These are phyloP conservation scores for Cyclargus thomasi DNA, from an alignment of 1,140 invertebrate genomes.

Conservation along the genomic window DNA sequence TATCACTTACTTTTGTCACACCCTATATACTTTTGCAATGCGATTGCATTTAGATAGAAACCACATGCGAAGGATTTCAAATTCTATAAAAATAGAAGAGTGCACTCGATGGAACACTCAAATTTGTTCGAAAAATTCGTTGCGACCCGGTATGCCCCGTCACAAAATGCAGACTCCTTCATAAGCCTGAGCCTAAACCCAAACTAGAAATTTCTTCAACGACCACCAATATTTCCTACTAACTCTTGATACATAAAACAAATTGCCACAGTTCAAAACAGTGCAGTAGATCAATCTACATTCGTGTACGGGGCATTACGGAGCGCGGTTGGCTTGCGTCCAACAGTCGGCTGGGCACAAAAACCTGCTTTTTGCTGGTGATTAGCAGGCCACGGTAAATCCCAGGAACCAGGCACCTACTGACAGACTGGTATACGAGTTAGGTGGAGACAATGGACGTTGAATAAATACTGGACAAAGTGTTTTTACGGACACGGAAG, in stretches of 20 bases:
- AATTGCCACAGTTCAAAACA: conserved; percentile 1
- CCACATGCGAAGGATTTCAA: too few species aligned
- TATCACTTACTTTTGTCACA: too few species aligned
- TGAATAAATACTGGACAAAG: conserved; percentile 18
- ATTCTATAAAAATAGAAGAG: too few species aligned
- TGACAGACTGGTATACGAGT: conserved; percentile 29
- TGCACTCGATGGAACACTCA: too few species aligned
- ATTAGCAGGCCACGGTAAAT: conserved; percentile 36
- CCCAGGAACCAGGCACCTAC: conserved; percentile 34
- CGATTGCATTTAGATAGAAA: too few species aligned
- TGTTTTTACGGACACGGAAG: background rate
- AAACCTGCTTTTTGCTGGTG: conserved; percentile 41
- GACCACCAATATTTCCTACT: background rate
- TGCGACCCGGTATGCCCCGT: too few species aligned
- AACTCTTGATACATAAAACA: background rate
- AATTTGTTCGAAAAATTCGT: too few species aligned
- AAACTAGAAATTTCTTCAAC: too few species aligned
- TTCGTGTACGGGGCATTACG: conserved; percentile 16
- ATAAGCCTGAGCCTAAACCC: too few species aligned
- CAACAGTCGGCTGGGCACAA: conserved; percentile 30
- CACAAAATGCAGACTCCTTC: too few species aligned
- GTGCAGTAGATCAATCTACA: conserved; percentile 20
- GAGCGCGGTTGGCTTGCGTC: conserved; percentile 30
- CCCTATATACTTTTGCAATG: too few species aligned
- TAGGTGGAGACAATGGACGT: conserved; percentile 23